Conservation (phyloP, 2,888 invertebrate genomes). For the Sarcophaga carnaria region DNA sequence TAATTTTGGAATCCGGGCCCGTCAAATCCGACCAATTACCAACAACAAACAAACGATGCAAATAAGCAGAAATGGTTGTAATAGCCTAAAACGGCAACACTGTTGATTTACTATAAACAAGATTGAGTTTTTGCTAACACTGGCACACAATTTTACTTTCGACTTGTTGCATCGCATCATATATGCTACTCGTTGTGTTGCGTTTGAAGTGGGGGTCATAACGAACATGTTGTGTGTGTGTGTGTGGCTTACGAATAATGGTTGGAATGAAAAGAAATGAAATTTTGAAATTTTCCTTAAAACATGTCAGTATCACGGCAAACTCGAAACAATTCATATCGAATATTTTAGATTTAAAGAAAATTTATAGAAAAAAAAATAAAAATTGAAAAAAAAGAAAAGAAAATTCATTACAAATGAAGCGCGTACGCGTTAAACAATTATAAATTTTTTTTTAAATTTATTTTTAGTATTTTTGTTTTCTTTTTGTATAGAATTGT, state of each 20-base stretch:
- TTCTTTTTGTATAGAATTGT: conserved; percentile 45
- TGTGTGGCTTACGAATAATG: conserved; percentile 2
- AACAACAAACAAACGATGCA: no score
- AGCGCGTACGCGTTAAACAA: conserved; percentile 60
- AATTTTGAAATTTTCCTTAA: conserved; percentile 60
- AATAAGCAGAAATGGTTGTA: no score
- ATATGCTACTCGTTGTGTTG: background rate
- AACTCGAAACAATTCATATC: conserved; percentile 71
- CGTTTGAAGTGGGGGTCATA: conserved; percentile 35
- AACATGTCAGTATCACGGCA: conserved; percentile 71
- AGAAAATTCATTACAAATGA: conserved; percentile 26
- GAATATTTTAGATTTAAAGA: conserved; percentile 44
- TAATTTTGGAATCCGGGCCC: no score
- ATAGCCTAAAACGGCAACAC: no score
- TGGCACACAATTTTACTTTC: background rate
- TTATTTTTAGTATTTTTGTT: conserved; percentile 27
- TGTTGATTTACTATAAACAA: no score
- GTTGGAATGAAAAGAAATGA: conserved; percentile 58
- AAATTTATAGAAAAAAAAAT: background rate
- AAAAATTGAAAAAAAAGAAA: background rate
- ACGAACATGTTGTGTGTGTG: conserved; percentile 18
- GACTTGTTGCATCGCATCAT: background rate
- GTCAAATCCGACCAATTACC: no score
- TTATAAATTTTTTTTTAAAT: conserved; percentile 23
- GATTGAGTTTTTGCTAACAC: background rate